Percentiles rank a stretch among this genome's conserved stretches.
Evolutionary conservation across 64 coral and sea anemone species (phyloP).

Genomic region (Actinia equina): DNA sequence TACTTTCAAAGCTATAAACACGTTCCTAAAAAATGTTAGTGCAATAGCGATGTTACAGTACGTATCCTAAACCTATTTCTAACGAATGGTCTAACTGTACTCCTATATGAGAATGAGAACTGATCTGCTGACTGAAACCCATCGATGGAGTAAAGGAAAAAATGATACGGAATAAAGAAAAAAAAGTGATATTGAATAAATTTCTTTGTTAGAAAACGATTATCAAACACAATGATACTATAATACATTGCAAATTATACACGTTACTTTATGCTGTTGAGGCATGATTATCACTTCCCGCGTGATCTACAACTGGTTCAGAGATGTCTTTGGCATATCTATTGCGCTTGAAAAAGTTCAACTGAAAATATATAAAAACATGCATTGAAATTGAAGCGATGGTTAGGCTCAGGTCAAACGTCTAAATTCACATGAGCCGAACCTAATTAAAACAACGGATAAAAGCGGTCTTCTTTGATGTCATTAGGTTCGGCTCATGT

Average conservation of each 20-base stretch:
- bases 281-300: background rate
- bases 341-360: constrained; percentile 56
- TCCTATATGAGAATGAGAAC: too few species aligned
- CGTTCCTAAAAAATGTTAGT: background rate
- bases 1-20: background rate
- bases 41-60: background rate
- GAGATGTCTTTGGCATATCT: constrained; percentile 52
- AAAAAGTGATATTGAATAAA: too few species aligned
- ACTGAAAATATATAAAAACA: constrained; percentile 13
- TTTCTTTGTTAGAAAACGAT: background rate
- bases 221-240: background rate
- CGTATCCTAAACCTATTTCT: too few species aligned
- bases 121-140: too few species aligned
- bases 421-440: too few species aligned
- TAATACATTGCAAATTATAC: background rate
- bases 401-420: background rate
- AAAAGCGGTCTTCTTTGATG: too few species aligned
- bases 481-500: too few species aligned
- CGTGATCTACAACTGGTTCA: background rate
- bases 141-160: too few species aligned
- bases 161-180: too few species aligned
- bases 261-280: background rate
- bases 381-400: background rate
- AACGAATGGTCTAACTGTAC: too few species aligned
- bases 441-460: too few species aligned